Evolutionary conservation across 1,140 invertebrate species (phyloP), one percentile per base, ranked within the genome.

Genomic region (Trissolcus basalis): DNA sequence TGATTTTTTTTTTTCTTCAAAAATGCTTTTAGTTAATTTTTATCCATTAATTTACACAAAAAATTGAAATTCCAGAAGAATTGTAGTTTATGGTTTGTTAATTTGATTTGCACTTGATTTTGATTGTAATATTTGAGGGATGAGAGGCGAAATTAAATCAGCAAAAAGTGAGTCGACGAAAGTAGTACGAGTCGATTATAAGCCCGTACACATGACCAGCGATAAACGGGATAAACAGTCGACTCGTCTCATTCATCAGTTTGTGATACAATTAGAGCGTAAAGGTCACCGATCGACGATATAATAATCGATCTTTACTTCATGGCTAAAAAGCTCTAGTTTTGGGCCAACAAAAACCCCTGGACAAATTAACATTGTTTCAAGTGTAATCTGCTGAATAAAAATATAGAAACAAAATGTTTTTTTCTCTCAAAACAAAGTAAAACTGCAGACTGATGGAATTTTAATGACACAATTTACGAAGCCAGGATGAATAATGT

Each of bases 81-180:
- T 35, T n/a, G n/a, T n/a, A n/a, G n/a, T 27, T 27, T 1, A n/a
- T 9, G 9, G 9, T 39, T n/a, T 11, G 3, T 39, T 2, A n/a
- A 9, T 4, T 1, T 8, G n/a, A 39, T 39, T 39, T 9, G 2
- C 9, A 39, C n/a, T n/a, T 39, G 36, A 39, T 39, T 39, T 9
- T 39, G 2, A 2, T 39, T 8, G 2, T n/a, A 35, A 5, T 6
- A 35, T 39, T n/a, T 15, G 69, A 55, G 47, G 63, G 59, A 72
- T 27, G 6, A 27, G 19, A 6, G 19, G 65, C 61, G 16, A 61
- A 74, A 81, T 76, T 58, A 50, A 76, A 76, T 76, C 76, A 78
- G 51, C 74, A 32, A 59, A 72, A 74, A 79, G 56, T 73, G 56
- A 78, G 45, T 59, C 58, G 48, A 45, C 12, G 13, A 48, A 72